Percentiles rank a stretch among this genome's conserved stretches.
phyloP scores from a whole-genome alignment of 2,888 invertebrate species.

The Leptura quadrifasciata region DNA sequence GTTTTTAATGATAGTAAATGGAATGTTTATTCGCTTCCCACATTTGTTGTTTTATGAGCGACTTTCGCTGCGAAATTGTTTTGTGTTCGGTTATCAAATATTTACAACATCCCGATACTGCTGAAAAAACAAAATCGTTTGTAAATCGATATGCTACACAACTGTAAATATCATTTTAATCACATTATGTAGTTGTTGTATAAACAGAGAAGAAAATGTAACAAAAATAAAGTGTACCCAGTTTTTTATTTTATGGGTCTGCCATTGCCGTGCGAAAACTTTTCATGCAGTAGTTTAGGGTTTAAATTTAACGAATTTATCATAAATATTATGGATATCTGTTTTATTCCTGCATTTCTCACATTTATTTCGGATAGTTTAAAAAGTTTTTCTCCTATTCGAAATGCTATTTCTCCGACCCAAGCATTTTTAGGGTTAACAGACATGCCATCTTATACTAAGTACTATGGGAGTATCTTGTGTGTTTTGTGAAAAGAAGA shows the following conservation, averaged over 20 bases:
- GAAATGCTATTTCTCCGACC: too few species aligned
- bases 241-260: neutral
- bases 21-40: neutral
- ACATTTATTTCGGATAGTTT: too few species aligned
- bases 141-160: neutral
- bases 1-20: slow-evolving; percentile 4
- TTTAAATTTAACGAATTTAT: neutral
- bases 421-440: too few species aligned
- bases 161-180: neutral
- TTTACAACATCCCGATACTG: neutral
- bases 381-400: too few species aligned
- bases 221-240: neutral
- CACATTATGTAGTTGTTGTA: neutral
- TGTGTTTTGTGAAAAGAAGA: too few species aligned
- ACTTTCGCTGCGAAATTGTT: neutral
- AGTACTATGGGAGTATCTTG: too few species aligned
- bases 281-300: neutral
- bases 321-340: too few species aligned
- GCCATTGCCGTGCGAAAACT: neutral
- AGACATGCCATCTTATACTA: too few species aligned
- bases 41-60: neutral
- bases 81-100: neutral
- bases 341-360: too few species aligned
- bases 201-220: neutral
- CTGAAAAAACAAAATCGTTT: neutral